phyloP scores from a whole-genome alignment of 2,888 invertebrate genomes.

The Platerodrilus igneus region DNA sequence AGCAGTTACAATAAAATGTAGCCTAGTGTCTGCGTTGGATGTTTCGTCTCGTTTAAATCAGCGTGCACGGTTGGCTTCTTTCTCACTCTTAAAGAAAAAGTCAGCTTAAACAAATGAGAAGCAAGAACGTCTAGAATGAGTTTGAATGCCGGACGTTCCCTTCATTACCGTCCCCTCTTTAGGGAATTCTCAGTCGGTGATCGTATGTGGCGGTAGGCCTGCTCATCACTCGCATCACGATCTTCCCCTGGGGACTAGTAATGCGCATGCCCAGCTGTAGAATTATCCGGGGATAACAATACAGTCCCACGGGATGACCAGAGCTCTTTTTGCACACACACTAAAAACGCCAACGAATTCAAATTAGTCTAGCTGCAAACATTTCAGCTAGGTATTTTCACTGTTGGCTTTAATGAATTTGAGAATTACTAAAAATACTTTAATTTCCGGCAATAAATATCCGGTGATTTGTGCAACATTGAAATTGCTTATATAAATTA shows the following conservation, averaged over 20 bases:
- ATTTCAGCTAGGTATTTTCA: no score
- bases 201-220: conserved; percentile 37
- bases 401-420: no score
- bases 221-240: conserved; percentile 42
- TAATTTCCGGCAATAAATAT: no score
- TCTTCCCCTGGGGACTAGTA: conserved; percentile 38
- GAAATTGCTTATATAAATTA: conserved; percentile 14
- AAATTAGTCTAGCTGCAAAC: no score
- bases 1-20: conserved; percentile 42
- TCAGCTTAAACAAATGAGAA: conserved; percentile 19
- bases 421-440: no score
- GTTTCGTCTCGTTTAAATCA: conserved; percentile 9
- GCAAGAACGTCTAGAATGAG: no score
- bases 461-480: no score
- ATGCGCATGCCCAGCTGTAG: conserved; percentile 35
- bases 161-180: conserved; percentile 23
- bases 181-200: conserved; percentile 28
- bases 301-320: conserved; percentile 33
- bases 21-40: conserved; percentile 38
- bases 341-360: no score
- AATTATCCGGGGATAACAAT: conserved; percentile 34
- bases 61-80: conserved; percentile 11
- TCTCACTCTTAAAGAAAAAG: conserved; percentile 8
- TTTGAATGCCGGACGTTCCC: conserved; percentile 17
- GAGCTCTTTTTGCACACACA: conserved; percentile 15